Evolutionary conservation across 2,888 invertebrate species (phyloP), one percentile per base, ranked within the genome.

Genomic region (Tricholauxania praeusta): DNA sequence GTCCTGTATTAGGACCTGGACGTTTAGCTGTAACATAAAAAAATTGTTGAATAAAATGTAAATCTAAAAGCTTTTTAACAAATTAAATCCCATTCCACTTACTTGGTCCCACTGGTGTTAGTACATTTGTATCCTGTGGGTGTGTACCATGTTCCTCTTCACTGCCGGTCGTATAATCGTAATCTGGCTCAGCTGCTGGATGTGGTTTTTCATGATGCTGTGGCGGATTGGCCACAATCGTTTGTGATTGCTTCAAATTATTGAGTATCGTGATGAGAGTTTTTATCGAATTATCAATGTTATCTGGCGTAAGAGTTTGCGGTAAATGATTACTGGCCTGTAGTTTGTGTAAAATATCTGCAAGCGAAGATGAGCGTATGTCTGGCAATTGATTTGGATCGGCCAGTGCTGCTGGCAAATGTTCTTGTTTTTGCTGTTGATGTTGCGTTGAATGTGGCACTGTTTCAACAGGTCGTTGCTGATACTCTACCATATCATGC

Each of bases 291-390:
- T 93, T 91, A 79, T 94, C 93, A 62, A 95, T 91, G 80, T 95
- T 95, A 78, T 93, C 92, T 69, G 91, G 90, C 6, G 93, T 94
- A 39, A 95, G 89, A 12, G 91, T 92, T 78, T 93, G 92, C 0
- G 95, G 94, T 78, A 95, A 88, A 60, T 93, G 91, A 85, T 94
- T 93, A 79, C 92, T 91, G 19, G 93, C 88, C 84, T 94, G 94
- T 47, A 94, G 88, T 72, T 93, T 92, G 82, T 92, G 92, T 53
- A 94, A 82, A 75, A 95, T 90, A 76, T 92, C 89, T 1, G 89
- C 88, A 53, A 92, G 81, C n/a, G 87, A 87, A 2, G 85, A 80
- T n/a, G 84, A 83, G 57, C 81, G 82, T 63, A 88, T 85, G 74
- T 88, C 86, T 3, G 86, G 85, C 74, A 85, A 74, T 75, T 83